These are phyloP conservation scores for Halcyon badia DNA, from an alignment of 2,797 vertebrate species.

Conservation along the genomic window DNA sequence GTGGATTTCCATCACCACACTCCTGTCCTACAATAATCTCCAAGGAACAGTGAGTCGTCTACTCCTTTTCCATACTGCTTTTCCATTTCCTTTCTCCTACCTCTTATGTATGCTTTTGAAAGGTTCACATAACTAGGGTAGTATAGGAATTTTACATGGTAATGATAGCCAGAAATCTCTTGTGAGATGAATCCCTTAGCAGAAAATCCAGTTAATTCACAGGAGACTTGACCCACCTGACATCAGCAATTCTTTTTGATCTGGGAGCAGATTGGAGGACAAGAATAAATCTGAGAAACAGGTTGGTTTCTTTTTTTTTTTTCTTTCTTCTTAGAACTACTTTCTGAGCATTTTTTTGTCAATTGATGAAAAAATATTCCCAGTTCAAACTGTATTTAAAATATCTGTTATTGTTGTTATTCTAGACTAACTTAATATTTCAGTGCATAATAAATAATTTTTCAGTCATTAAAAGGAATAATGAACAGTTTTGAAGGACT, in stretches of 20 bases:
- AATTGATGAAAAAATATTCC: background rate
- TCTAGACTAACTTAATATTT: background rate
- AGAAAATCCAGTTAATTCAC: background rate
- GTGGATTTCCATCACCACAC: background rate
- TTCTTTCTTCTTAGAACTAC: background rate
- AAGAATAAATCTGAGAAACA: background rate
- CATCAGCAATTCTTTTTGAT: background rate
- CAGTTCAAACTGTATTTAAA: background rate
- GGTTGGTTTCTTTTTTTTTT: background rate
- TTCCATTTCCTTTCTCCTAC: background rate
- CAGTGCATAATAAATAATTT: background rate
- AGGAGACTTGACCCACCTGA: background rate
- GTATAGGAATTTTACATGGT: background rate
- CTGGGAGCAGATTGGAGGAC: background rate
- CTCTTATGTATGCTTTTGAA: background rate
- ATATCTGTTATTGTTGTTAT: background rate
- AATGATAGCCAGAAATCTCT: background rate
- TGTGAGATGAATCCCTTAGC: background rate
- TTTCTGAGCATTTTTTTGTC: background rate
- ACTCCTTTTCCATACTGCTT: background rate
- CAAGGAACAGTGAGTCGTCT: background rate
- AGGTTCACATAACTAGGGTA: background rate
- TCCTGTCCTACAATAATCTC: background rate
- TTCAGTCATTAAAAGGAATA: background rate
- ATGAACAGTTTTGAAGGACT: background rate